Evolutionary conservation across 1,140 invertebrate species (phyloP), one percentile per base, ranked within the genome.

Genomic region (Panagrolaimus sp.): DNA sequence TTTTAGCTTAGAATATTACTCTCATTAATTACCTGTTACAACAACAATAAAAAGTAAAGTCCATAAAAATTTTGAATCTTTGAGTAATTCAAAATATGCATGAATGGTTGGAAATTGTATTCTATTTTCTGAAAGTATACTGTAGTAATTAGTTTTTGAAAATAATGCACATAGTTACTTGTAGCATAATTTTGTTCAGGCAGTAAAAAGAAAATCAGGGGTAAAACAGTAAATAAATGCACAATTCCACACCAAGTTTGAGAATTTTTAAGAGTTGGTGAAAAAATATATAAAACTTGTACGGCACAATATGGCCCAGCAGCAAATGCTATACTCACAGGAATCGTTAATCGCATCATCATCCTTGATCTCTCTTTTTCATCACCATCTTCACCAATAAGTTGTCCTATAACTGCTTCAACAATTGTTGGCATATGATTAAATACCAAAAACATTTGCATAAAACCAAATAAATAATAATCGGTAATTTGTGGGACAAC

Each of bases 351-450:
- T 48, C 74, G 65, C 55, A 71, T 76, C 12, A 76, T 52, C 12
- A 76, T n/a, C 6, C 67, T 17, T 14, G 73, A 69, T 28, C 74
- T n/a, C 62, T 73, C 72, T 43, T 76, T 75, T 14, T 74, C 67
- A 38, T 75, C 73, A 5, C 70, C 75, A 66, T 76, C 70, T 55
- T 75, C 74, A 17, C 74, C 72, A 24, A 77, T 71, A 15, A 76
- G 21, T 44, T 71, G 65, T 12, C 55, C 52, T 44, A 76, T 76
- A 6, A 69, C 43, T 0, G 74, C 75, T 32, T 76, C 75, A 1
- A 73, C 68, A n/a, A 76, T 76, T 43, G 71, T 76, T 26, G 75
- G 75, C 73, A 76, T 76, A 62, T 76, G 68, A 28, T 76, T 76
- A 43, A 73, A 69, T 14, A 76, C 17, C 2, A 76, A 32, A 0